phyloP scores from a whole-genome alignment of 2,797 vertebrate species.

The Melanogrammus aeglefinus region DNA sequence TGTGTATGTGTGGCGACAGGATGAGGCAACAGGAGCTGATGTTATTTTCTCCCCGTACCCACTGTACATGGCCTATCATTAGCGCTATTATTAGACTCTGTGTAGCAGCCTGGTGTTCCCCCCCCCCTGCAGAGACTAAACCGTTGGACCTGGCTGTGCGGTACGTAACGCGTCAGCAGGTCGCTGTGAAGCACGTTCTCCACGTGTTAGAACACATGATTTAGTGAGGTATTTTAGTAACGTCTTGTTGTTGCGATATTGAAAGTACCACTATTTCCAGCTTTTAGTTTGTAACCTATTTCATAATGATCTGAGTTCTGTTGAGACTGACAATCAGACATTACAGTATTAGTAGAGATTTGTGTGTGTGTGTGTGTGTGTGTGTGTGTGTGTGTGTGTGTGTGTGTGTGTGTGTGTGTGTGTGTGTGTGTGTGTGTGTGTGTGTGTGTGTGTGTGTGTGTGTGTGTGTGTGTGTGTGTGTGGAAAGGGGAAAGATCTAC shows the following conservation, averaged over 20 bases:
- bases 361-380: background rate
- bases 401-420: background rate
- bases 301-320: background rate
- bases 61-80: slow-evolving; percentile 54
- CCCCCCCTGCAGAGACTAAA: slow-evolving; percentile 36
- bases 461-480: background rate
- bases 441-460: background rate
- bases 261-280: background rate
- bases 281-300: background rate
- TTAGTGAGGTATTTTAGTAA: background rate
- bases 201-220: background rate
- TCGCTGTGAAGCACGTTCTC: too few species aligned
- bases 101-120: slow-evolving; percentile 53
- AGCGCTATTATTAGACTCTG: slow-evolving; percentile 57
- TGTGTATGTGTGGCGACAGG: slow-evolving; percentile 9
- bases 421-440: background rate
- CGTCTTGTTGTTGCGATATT: background rate
- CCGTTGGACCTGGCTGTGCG: slow-evolving; percentile 32
- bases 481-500: background rate
- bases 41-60: slow-evolving; percentile 37
- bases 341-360: background rate
- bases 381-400: background rate
- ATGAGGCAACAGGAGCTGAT: slow-evolving; percentile 20
- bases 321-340: background rate
- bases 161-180: background rate